Conservation (phyloP, 2,113 vertebrate genomes). For the Ceyx margarethae region DNA sequence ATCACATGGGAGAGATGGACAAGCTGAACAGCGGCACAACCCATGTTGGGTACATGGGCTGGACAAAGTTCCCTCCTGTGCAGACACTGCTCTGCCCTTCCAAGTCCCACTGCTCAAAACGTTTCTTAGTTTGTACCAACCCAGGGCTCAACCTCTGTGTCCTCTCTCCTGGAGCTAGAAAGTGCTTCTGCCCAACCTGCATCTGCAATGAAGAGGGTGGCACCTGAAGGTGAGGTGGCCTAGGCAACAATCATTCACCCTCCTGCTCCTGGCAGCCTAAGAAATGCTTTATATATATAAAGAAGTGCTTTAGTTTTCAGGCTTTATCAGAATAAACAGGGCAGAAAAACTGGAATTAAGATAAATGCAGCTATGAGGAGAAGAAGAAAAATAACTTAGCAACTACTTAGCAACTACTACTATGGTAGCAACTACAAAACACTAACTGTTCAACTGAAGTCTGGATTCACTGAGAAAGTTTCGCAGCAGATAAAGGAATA, state of each 20-base stretch:
- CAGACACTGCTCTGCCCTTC: neutral
- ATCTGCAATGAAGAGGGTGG: accelerated
- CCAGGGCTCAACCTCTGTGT: neutral
- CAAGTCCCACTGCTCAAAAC: neutral
- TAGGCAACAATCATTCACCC: neutral
- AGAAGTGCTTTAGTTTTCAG: neutral
- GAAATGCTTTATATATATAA: neutral
- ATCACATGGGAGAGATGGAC: accelerated
- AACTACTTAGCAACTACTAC: too few species aligned
- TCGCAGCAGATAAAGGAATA: neutral
- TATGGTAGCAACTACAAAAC: neutral
- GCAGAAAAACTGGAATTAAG: neutral
- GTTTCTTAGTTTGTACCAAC: neutral
- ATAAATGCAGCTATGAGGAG: neutral
- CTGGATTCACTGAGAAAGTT: neutral
- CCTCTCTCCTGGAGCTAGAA: neutral
- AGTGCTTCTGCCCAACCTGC: neutral
- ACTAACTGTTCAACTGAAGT: neutral
- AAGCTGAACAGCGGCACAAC: neutral
- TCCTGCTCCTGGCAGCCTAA: neutral
- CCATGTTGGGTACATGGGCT: neutral
- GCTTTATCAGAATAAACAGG: neutral
- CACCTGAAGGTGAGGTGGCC: neutral
- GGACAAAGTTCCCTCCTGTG: neutral
- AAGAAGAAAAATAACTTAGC: neutral